phyloP scores from a whole-genome alignment of 2,888 invertebrate species.

The Alviniconcha strummeri region DNA sequence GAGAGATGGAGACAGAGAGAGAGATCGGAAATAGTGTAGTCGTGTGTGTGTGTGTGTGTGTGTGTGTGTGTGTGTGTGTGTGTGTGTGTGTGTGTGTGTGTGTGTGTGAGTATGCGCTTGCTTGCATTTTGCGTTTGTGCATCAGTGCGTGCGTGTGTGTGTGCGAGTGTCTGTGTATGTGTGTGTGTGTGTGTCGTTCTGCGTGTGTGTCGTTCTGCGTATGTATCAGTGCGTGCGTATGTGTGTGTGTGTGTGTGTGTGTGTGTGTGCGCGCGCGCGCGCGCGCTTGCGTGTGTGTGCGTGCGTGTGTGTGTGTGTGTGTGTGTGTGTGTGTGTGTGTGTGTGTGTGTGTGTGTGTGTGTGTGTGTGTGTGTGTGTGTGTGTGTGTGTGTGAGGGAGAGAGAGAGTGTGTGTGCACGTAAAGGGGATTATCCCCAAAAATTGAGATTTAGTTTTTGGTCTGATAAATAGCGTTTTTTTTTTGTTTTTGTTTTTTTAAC shows the following conservation, averaged over 20 bases:
- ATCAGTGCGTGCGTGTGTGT: not conserved
- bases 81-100: too few relatives aligned
- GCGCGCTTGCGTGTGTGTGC: not conserved
- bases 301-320: not conserved
- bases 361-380: not conserved
- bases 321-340: not conserved
- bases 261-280: not conserved
- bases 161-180: not conserved
- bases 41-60: too few relatives aligned
- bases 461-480: not conserved
- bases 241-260: not conserved
- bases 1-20: too few relatives aligned
- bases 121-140: not conserved
- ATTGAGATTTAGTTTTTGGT: not conserved
- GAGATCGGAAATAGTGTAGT: too few relatives aligned
- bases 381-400: too few relatives aligned
- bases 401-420: not conserved
- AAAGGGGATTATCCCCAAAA: too few relatives aligned
- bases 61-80: too few relatives aligned
- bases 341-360: constrained; percentile 3
- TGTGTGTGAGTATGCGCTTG: not conserved
- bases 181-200: too few relatives aligned
- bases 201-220: too few relatives aligned
- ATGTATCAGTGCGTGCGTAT: too few relatives aligned
- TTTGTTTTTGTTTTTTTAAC: too few relatives aligned